Evolutionary conservation across 2,797 vertebrate species (phyloP), one percentile per base, ranked within the genome.

Genomic region (Enteromius treurensis): DNA sequence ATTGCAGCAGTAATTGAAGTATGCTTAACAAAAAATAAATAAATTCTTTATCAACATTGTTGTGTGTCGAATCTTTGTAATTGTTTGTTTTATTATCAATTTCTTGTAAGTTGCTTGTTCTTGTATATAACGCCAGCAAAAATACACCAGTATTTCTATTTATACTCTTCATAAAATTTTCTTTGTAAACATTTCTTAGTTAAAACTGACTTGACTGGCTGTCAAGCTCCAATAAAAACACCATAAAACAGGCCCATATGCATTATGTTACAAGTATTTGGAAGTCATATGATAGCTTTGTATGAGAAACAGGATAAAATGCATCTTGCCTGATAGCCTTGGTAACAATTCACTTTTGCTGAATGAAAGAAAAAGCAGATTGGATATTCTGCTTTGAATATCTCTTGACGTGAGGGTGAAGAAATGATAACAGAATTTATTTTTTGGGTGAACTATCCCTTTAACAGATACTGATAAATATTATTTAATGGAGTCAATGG

Each of bases 401-500:
- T 11, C 37, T 29, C 23, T n/a, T 47, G 76, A 65, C 42, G 34
- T n/a, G 23, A 47, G 53, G 34, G 58, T 29, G 23, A 78, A 65
- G 65, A 49, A 34, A 78, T 49, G 76, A 78, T 65, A 78, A 65
- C 26, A 78, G n/a, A 29, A 65, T 14, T 47, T 32, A n/a, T 17
- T 78, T 49, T 77, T 64, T 32, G 60, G 40, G 15, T 2, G 40
- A 78, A 78, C 55, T 32, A 4, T 64, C 26, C 47, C 23, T 77
- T 68, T 53, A 51, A 55, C n/a, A 80, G 45, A 67, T 40, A 15
- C n/a, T 58, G 1, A 58, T 70, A 55, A 49, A 81, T 81, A 74
- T 37, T 74, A 49, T 64, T 70, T 75, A 65, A 53, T 81, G 70
- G 55, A 81, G 40, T 34, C 49, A 81, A 81, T 65, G 58, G 70